Conservation (phyloP, 2,113 vertebrate species). For the Podiceps cristatus region DNA sequence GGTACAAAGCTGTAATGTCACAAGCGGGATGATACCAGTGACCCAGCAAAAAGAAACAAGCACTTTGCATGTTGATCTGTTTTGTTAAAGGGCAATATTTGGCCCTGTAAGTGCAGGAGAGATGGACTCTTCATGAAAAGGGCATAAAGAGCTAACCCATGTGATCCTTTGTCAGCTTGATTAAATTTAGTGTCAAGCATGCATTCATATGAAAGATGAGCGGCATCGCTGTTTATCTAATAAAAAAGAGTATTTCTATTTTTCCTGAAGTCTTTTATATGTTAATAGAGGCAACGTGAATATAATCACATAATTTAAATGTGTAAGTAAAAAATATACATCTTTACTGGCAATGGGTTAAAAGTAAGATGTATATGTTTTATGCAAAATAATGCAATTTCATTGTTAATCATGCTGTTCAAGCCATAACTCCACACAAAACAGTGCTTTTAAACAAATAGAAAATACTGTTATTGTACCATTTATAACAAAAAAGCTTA, state of each 20-base stretch:
- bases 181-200: constrained; percentile 26
- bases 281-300: constrained; percentile 60
- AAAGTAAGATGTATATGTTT: constrained; percentile 54
- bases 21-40: neutral
- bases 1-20: neutral
- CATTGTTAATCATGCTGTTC: constrained; percentile 55
- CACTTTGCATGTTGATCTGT: neutral
- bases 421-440: constrained; percentile 37
- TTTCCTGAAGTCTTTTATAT: constrained; percentile 71
- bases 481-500: constrained; percentile 52
- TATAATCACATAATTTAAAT: constrained; percentile 57
- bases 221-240: constrained; percentile 55
- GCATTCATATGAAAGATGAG: constrained; percentile 32
- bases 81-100: neutral
- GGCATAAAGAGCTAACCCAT: neutral
- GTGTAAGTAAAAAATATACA: constrained; percentile 36
- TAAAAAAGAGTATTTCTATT: constrained; percentile 55
- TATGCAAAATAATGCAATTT: constrained; percentile 66
- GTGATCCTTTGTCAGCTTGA: constrained; percentile 52
- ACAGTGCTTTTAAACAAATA: constrained; percentile 56
- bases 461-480: constrained; percentile 27
- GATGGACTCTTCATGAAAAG: constrained; percentile 8
- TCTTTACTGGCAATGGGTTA: constrained; percentile 36
- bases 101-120: constrained; percentile 17
- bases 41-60: constrained; percentile 39